Conservation (phyloP, 2,888 invertebrate species). For the Morpho achilles region DNA sequence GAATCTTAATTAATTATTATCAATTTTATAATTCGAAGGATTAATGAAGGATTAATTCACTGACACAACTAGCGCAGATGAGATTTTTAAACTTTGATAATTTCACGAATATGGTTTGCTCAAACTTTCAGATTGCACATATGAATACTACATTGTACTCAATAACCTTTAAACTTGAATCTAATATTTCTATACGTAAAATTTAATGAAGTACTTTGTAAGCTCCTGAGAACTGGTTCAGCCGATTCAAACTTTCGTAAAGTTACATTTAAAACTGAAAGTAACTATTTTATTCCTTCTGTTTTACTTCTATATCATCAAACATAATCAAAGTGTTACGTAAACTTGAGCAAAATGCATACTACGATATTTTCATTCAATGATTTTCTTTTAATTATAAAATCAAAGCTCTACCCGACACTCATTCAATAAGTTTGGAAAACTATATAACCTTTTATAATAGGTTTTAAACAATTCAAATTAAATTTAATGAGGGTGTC, state of each 20-base stretch:
- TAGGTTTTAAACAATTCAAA: too few species aligned
- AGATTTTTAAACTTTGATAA: neutral
- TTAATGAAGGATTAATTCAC: too few species aligned
- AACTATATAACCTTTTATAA: too few species aligned
- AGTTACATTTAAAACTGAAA: neutral
- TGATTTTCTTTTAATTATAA: too few species aligned
- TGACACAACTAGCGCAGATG: neutral
- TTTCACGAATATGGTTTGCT: neutral
- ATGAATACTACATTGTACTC: neutral
- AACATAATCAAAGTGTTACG: too few species aligned
- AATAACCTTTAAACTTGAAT: constrained; percentile 5
- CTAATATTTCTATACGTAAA: constrained; percentile 2
- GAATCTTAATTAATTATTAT: constrained; percentile 4
- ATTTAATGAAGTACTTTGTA: constrained; percentile 2
- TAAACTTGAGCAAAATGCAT: too few species aligned
- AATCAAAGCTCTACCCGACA: too few species aligned
- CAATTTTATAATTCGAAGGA: neutral
- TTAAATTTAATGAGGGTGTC: too few species aligned
- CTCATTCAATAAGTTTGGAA: too few species aligned
- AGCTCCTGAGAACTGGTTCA: constrained; percentile 1
- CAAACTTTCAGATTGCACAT: constrained; percentile 4
- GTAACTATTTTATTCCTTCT: neutral
- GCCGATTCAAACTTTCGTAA: neutral
- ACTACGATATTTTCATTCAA: too few species aligned
- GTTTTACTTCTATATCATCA: too few species aligned